Base-by-base conservation (phyloP, 64 coral and sea anemone genomes). In the Acropora tenuis region DNA sequence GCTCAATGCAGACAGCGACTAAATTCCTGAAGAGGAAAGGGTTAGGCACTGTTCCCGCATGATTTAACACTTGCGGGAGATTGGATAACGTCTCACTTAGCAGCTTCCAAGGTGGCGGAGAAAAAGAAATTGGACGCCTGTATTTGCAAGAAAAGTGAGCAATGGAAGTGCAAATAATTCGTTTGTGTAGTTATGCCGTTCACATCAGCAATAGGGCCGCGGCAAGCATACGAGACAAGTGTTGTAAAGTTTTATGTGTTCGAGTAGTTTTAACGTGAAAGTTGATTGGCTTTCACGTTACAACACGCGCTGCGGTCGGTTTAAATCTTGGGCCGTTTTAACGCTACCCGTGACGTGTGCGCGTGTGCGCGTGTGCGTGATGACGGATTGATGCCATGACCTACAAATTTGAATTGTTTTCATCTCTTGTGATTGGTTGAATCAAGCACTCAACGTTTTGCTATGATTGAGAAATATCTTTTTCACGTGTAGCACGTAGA, bases 1-100 rank as follows among this genome's bases (percentile, higher is more conserved):
- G 3, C 16, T 18, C 4, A 18, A 18, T 11, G 82, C 82, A 4
- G 82, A 85, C 65, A 85, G 82, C 44, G 82, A 85, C 43, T 85
- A 63, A 81, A 81, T 15, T 81, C 1, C 8, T 1, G 42, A 1
- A 48, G 4, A 81, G 61, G 43, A 2, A 43, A 81, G 41, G 59
- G 67, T 68, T 68, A 47, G 17, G 16, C 5, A 16, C 61, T 69
- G 3, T 66, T 17, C 16, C 18, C 66, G 43, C 41, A 40, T 66
- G 16, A 68, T 19, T 67, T 1, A 55, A 55, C 52, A 47, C 41
- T 47, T 69, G 13, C 18, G 30, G 55, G 53, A 61, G 65, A 65
- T 43, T 16, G 43, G 71, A 74, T 7, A n/a, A 3, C 19, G 40
- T 74, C 42, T 74, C 61, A 13, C 61, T 15, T 13, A 8, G 13